Percentiles rank a stretch among this genome's conserved stretches.
These are phyloP conservation scores for Littorina saxatilis DNA, from an alignment of 1,140 invertebrate genomes.

Conservation along the genomic window DNA sequence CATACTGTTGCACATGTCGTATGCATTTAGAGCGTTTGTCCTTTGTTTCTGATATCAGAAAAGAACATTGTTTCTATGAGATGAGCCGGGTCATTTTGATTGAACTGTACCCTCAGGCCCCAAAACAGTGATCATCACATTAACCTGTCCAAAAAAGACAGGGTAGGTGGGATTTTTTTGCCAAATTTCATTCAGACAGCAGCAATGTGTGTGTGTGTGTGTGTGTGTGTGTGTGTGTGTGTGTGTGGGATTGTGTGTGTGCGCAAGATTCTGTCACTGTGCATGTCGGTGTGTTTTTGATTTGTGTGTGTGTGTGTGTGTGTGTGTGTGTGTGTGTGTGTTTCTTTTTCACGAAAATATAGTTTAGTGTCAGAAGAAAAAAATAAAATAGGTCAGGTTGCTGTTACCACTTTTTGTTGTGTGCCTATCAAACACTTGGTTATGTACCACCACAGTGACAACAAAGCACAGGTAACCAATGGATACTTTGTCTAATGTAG, in stretches of 20 bases:
- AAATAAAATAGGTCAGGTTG: neutral
- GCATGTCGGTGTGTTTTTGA: neutral
- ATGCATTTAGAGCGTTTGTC: no score
- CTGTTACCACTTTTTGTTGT: neutral
- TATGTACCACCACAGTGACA: neutral
- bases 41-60: no score
- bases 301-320: neutral
- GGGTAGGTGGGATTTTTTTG: no score
- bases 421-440: no score
- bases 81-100: no score
- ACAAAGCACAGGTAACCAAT: neutral
- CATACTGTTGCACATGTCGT: no score
- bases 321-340: neutral
- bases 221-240: slow-evolving; percentile 13
- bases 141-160: no score
- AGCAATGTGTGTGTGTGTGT: slow-evolving; percentile 4
- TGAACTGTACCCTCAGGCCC: no score
- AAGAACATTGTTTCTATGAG: no score
- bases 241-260: neutral
- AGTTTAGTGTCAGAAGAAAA: neutral
- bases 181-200: no score
- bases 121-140: no score
- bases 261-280: neutral
- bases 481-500: neutral
- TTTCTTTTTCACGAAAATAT: neutral